phyloP scores from a whole-genome alignment of 2,797 vertebrate species.

The Rhinogobio ventralis region DNA sequence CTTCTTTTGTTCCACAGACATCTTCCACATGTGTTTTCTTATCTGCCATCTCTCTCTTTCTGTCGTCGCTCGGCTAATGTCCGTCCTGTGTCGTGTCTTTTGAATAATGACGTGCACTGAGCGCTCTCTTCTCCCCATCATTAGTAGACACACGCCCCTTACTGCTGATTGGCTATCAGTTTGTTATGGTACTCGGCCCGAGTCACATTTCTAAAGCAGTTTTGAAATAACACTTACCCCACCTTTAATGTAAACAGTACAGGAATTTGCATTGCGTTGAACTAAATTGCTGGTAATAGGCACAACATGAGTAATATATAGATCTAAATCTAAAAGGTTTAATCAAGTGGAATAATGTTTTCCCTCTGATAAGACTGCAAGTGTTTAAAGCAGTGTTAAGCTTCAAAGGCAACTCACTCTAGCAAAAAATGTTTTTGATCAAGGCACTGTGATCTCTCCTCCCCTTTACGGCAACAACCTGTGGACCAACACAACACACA shows the following conservation, averaged over 20 bases:
- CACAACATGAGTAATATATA: conserved; percentile 67
- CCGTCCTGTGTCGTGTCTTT: no score
- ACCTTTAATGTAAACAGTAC: conserved; percentile 58
- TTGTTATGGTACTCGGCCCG: no score
- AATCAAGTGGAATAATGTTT: conserved; percentile 75
- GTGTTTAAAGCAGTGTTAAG: conserved; percentile 58
- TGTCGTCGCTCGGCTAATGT: no score
- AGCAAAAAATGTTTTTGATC: conserved; percentile 63
- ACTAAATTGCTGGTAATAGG: conserved; percentile 68
- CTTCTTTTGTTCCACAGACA: no score
- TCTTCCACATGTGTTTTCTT: no score
- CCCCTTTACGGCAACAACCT: neutral
- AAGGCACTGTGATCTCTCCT: conserved; percentile 44
- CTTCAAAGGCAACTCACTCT: conserved; percentile 59
- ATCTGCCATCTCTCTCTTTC: no score
- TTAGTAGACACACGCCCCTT: no score
- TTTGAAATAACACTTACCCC: no score
- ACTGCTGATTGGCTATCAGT: no score
- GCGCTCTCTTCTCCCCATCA: no score
- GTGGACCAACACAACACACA: conserved; percentile 25
- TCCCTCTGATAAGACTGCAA: conserved; percentile 64
- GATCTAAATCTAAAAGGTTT: conserved; percentile 71
- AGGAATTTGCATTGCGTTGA: conserved; percentile 46
- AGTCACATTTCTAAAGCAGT: no score
- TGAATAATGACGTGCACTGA: no score